Base-by-base conservation (phyloP, 1,140 invertebrate genomes). In the Bombus superbus region DNA sequence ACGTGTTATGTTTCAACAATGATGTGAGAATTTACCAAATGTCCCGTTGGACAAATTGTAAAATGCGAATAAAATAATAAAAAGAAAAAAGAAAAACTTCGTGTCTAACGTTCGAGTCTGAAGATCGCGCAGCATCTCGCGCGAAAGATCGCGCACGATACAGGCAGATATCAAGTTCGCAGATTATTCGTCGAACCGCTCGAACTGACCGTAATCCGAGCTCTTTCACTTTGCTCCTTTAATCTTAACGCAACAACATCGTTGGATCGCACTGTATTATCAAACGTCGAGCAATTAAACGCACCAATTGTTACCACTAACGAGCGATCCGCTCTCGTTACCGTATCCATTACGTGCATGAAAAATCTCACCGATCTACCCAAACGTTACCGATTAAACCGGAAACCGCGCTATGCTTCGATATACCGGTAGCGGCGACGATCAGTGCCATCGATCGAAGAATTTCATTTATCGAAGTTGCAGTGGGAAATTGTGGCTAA, bases 381-480 rank as follows among this genome's bases (percentile, higher is more conserved):
- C 22, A 32, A 62, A 35, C 8, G 53, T 35, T 75, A 53, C 6
- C 11, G 10, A 38, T 57, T 57, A 75, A 75, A 57, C 25, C 47
- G 47, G 18, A 53, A 53, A 22, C 47, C 47, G 47, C 47, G 18
- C 18, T 53, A 53, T 53, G 18, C 18, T 15, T 53, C 18, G 0
- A 0, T 53, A 22, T 22, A 53, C 5, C 2, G 22, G 47, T 8
- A 53, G 22, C 47, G 47, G 8, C 18, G 47, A 53, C 40, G 32
- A 13, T 40, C 44, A 25, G 8, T 15, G 77, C 18, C 18, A 72
- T 9, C 57, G 53, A 47, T 79, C 57, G 69, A 57, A 81, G 38
- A 82, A 76, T 66, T 79, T 81, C 79, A 59, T 71, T 53, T 35
- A 75, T 75, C 83, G 71, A 71, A 85, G 85, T 76, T 35, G 44